These are phyloP conservation scores for Myoxocephalus aenaeus DNA, from an alignment of 2,797 vertebrate species.

Conservation along the genomic window DNA sequence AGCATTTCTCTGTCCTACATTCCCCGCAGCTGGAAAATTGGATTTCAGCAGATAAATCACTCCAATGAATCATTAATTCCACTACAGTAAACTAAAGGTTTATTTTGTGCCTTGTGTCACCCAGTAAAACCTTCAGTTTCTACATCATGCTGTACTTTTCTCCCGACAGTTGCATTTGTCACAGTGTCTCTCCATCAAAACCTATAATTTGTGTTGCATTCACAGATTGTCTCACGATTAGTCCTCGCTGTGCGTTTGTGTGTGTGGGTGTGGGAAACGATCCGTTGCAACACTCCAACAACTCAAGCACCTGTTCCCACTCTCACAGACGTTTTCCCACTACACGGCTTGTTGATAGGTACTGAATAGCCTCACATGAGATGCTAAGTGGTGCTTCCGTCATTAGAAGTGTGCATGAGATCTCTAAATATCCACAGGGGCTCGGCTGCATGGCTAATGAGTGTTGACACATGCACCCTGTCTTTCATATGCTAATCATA, in stretches of 20 bases:
- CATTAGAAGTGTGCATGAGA: slow-evolving; percentile 48
- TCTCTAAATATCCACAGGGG: slow-evolving; percentile 41
- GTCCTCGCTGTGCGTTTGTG: slow-evolving; percentile 14
- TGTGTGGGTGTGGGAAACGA: slow-evolving; percentile 19
- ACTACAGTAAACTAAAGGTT: slow-evolving; percentile 19
- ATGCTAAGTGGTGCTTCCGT: slow-evolving; percentile 57
- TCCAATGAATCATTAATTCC: slow-evolving; percentile 52
- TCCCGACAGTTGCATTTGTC: slow-evolving; percentile 1
- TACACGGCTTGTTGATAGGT: slow-evolving; percentile 3
- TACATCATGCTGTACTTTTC: background rate
- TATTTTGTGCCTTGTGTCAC: slow-evolving; percentile 2
- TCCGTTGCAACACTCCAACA: slow-evolving; percentile 35
- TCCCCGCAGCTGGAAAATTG: slow-evolving; percentile 46
- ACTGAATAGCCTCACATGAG: slow-evolving; percentile 41
- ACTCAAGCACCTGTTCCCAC: slow-evolving; percentile 71
- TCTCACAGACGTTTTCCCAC: slow-evolving; percentile 17
- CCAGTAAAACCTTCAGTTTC: background rate
- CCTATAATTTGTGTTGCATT: background rate
- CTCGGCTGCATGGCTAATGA: slow-evolving; percentile 56
- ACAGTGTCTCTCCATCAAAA: background rate
- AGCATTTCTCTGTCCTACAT: slow-evolving; percentile 67
- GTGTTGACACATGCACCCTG: slow-evolving; percentile 47
- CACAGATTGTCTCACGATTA: slow-evolving; percentile 24
- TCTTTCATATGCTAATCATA: slow-evolving; percentile 72
- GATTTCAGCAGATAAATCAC: slow-evolving; percentile 55